Percentiles rank a stretch among this genome's conserved stretches.
phyloP scores from a whole-genome alignment of 2,888 invertebrate species.

The Drosophila stalkeri region DNA sequence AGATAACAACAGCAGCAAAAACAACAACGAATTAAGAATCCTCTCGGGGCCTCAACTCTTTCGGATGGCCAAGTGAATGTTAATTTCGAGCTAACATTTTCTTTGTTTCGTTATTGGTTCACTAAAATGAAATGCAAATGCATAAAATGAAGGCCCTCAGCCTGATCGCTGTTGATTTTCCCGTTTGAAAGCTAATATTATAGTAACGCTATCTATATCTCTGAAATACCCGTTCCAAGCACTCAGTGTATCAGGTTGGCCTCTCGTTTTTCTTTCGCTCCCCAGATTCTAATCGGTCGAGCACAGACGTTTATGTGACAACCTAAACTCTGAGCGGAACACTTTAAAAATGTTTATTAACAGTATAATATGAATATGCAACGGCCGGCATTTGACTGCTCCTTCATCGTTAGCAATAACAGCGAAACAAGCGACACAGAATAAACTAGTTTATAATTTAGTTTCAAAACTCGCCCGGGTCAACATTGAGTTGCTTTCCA shows the following conservation, averaged over 20 bases:
- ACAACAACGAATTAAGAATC: slow-evolving; percentile 5
- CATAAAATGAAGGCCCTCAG: slow-evolving; percentile 13
- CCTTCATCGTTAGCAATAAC: neutral
- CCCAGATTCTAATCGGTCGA: slow-evolving; percentile 62
- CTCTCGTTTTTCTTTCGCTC: slow-evolving; percentile 16
- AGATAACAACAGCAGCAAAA: slow-evolving; percentile 25
- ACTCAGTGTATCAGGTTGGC: slow-evolving; percentile 10
- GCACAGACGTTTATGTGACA: slow-evolving; percentile 74
- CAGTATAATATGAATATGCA: slow-evolving; percentile 57
- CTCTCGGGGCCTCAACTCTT: slow-evolving; percentile 55
- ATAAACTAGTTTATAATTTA: slow-evolving; percentile 64
- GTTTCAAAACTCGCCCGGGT: slow-evolving; percentile 19
- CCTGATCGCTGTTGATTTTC: slow-evolving; percentile 42
- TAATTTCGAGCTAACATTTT: slow-evolving; percentile 43
- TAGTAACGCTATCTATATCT: slow-evolving; percentile 42
- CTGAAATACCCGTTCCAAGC: slow-evolving; percentile 28
- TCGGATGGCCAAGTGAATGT: slow-evolving; percentile 40
- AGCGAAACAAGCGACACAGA: slow-evolving; percentile 34
- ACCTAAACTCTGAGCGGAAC: slow-evolving; percentile 68
- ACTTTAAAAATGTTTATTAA: slow-evolving; percentile 65
- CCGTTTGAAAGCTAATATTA: slow-evolving; percentile 34
- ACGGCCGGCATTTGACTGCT: slow-evolving; percentile 13
- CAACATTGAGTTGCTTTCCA: slow-evolving; percentile 14
- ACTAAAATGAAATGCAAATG: slow-evolving; percentile 51
- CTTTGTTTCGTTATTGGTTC: slow-evolving; percentile 39